These are phyloP conservation scores for Platorchestia sp. DNA, from an alignment of 1,140 invertebrate genomes.

Conservation along the genomic window DNA sequence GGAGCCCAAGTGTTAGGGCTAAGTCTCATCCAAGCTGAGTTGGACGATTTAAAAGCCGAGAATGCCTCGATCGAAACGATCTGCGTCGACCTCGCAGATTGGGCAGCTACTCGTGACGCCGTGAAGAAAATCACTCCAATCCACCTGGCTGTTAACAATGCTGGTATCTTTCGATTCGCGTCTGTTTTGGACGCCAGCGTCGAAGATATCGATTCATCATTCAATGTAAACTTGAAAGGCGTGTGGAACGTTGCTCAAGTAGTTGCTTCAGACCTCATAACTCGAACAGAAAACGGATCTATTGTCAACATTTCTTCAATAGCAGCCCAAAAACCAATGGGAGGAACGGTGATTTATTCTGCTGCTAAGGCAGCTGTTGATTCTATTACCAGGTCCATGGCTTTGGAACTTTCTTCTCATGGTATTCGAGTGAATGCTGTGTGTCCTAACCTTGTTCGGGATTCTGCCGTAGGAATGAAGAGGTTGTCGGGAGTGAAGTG, in stretches of 20 bases:
- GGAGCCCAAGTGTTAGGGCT: conserved; percentile 57
- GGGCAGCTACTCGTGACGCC: conserved; percentile 79
- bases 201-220: conserved; percentile 82
- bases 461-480: neutral
- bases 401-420: conserved; percentile 85
- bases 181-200: conserved; percentile 78
- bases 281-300: conserved; percentile 78
- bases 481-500: conserved; percentile 87
- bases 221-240: conserved; percentile 87
- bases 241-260: conserved; percentile 87
- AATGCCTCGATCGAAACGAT: conserved; percentile 77
- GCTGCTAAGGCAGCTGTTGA: conserved; percentile 78
- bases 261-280: conserved; percentile 81
- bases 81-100: conserved; percentile 81
- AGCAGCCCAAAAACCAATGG: conserved; percentile 75
- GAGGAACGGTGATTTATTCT: conserved; percentile 84
- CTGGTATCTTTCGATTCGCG: conserved; percentile 75
- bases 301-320: conserved; percentile 95
- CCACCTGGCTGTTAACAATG: conserved; percentile 89
- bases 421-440: conserved; percentile 91
- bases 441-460: conserved; percentile 90
- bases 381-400: conserved; percentile 79
- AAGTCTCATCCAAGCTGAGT: conserved; percentile 50
- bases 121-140: conserved; percentile 76
- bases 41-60: conserved; percentile 74